Percentiles rank a stretch among this genome's conserved stretches.
These are phyloP conservation scores for Phyllostomus hastatus DNA, from an alignment of 2,113 vertebrate species.

Conservation along the genomic window DNA sequence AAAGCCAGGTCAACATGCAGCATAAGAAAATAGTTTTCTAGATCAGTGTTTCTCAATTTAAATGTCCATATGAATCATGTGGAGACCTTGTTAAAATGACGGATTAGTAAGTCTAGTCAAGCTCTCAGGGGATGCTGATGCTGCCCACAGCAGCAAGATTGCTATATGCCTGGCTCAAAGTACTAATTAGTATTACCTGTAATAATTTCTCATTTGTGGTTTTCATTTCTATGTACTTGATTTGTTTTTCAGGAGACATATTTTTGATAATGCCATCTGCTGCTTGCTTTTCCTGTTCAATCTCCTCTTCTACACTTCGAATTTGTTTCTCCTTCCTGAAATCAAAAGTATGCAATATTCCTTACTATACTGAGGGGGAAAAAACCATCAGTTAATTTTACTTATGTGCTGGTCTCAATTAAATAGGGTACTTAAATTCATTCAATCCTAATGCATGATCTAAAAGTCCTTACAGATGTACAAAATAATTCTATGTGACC, in stretches of 20 bases:
- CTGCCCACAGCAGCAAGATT: background rate
- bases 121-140: background rate
- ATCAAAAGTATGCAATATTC: slow-evolving; percentile 55
- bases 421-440: slow-evolving; percentile 4
- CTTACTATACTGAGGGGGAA: background rate
- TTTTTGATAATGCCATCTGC: slow-evolving; percentile 92
- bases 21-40: background rate
- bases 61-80: background rate
- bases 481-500: background rate
- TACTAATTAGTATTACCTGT: slow-evolving; percentile 82
- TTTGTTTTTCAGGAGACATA: slow-evolving; percentile 89
- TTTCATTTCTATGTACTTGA: slow-evolving; percentile 91
- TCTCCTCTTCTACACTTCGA: slow-evolving; percentile 87
- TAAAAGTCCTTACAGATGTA: slow-evolving; percentile 16
- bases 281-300: slow-evolving; percentile 86
- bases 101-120: background rate
- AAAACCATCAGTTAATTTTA: slow-evolving; percentile 16
- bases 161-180: background rate
- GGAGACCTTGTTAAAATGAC: background rate
- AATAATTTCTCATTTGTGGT: slow-evolving; percentile 89
- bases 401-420: background rate
- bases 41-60: background rate
- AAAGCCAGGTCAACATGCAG: background rate
- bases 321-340: slow-evolving; percentile 93
- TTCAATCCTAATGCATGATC: background rate